Evolutionary conservation across 2,888 invertebrate genomes (phyloP), one percentile per base, ranked within the genome.

Genomic region (Euplexia lucipara): DNA sequence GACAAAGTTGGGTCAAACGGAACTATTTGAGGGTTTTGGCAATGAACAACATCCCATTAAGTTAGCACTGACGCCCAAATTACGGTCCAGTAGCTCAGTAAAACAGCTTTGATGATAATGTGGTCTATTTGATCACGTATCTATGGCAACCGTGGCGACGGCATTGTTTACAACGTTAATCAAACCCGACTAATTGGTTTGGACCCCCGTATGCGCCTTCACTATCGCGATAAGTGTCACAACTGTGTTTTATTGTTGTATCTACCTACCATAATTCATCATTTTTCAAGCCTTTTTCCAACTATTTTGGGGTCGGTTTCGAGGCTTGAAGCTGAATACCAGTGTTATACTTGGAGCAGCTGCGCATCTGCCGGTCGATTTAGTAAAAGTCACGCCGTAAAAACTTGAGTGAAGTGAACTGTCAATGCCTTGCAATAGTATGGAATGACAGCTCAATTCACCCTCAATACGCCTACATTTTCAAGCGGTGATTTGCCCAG

Each of bases 61-160:
- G 49, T 41, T 20, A 22, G 35, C 30, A 22, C 14, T 22, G 20
- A 22, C 2, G 32, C 22, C 39, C 39, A 42, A 62, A 76, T 65
- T 70, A 76, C 44, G 52, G 37, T 48, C 18, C 34, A 53, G 26
- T 42, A 41, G 35, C 41, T 32, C 9, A 49, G 26, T 26, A 45
- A 26, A 53, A 34, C 3, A 52, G 26, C 7, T n/a, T 42, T 61
- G 30, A 39, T 63, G 22, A 60, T 57, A 57, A 45, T 34, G 30
- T 22, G 34, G 37, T 58, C 51, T 74, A 74, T 56, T 69, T 69
- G 56, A 39, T 47, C 41, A 61, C 41, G 18, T 48, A 26, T 5
- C 26, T 26, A 18, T 47, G n/a, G 16, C 37, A 51, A 26, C n/a
- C n/a, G n/a, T n/a, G n/a, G n/a, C 39, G n/a, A n/a, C 18, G 52